phyloP scores from a whole-genome alignment of 2,888 invertebrate genomes.

The Calameuta filiformis region DNA sequence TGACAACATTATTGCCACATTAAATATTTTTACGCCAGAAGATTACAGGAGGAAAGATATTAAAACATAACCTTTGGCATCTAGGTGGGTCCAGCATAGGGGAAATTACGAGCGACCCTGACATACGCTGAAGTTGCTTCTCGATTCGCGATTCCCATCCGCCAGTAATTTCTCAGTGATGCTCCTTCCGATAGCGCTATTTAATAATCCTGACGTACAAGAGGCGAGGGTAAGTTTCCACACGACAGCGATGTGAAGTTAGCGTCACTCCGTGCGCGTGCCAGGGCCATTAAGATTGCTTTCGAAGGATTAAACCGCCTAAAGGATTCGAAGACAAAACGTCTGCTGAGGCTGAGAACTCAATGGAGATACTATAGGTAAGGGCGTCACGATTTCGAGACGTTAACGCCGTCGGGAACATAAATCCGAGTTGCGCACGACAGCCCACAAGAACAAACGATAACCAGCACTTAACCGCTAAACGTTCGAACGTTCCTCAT shows the following conservation, averaged over 20 bases:
- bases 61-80: background rate
- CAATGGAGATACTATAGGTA: background rate
- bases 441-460: constrained; percentile 25
- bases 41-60: background rate
- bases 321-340: background rate
- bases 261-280: background rate
- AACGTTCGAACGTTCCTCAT: background rate
- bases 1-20: background rate
- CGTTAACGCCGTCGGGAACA: background rate
- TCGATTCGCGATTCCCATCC: background rate
- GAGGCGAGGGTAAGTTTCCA: background rate
- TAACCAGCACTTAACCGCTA: constrained; percentile 26
- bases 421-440: constrained; percentile 15
- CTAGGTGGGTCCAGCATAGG: background rate
- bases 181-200: background rate
- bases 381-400: background rate
- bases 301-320: background rate
- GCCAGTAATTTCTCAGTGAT: background rate
- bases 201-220: background rate
- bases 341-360: background rate
- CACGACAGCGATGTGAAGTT: background rate
- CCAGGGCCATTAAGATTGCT: background rate
- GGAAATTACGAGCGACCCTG: background rate
- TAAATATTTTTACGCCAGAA: background rate
- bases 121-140: background rate